phyloP scores from a whole-genome alignment of 2,888 invertebrate genomes.

The Myathropa florea region DNA sequence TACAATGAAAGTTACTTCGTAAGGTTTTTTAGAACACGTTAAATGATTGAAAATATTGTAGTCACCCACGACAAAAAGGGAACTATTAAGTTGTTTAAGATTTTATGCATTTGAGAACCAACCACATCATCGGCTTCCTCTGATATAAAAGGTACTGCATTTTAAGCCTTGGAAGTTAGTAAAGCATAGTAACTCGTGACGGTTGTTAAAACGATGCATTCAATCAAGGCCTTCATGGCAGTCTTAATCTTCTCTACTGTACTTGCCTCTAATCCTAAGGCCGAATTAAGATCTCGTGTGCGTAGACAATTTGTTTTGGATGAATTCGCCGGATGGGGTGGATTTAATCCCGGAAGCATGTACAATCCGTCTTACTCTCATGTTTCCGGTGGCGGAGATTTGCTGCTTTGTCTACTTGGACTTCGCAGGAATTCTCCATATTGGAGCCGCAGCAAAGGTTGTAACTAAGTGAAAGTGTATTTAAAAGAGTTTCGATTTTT shows the following conservation, averaged over 20 bases:
- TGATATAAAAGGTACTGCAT: background rate
- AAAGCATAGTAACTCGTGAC: too few relatives aligned
- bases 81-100: too few relatives aligned
- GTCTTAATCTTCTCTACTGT: background rate
- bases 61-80: background rate
- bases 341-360: background rate
- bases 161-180: background rate
- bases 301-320: background rate
- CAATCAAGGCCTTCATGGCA: background rate
- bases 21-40: background rate
- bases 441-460: background rate
- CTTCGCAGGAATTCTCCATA: background rate
- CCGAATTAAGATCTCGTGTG: background rate
- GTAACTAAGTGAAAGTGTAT: background rate
- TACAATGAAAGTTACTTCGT: background rate
- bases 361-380: background rate
- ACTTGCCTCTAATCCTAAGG: background rate
- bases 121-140: background rate
- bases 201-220: background rate
- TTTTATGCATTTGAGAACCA: background rate
- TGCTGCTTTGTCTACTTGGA: background rate
- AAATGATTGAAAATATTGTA: background rate
- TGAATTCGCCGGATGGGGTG: background rate
- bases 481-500: background rate
- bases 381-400: background rate